Conservation (phyloP, 2,888 invertebrate genomes). For the Hemicrepidius hirtus region DNA sequence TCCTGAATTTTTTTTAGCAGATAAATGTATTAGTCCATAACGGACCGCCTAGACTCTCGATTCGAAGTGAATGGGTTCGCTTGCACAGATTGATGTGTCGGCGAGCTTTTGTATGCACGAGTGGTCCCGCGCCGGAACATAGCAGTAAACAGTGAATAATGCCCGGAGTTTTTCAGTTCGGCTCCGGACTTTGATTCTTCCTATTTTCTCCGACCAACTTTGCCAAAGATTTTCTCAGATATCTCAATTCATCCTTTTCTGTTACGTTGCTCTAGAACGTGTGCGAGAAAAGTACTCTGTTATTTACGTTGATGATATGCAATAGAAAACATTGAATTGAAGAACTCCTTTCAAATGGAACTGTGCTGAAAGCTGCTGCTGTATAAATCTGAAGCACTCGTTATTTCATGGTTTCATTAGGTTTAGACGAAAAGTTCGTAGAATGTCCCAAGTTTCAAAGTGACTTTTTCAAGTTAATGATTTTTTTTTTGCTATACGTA, state of each 20-base stretch:
- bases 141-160: conserved; percentile 65
- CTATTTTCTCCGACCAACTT: conserved; percentile 42
- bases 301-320: too few species aligned
- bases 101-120: conserved; percentile 66
- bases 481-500: neutral
- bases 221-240: conserved; percentile 32
- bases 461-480: too few species aligned
- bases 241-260: conserved; percentile 36
- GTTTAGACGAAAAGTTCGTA: conserved; percentile 11
- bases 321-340: conserved; percentile 15
- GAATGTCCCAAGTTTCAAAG: too few species aligned
- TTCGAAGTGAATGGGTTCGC: conserved; percentile 51
- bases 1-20: conserved; percentile 34
- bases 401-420: conserved; percentile 2
- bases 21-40: conserved; percentile 34
- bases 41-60: conserved; percentile 45
- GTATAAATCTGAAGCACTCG: conserved; percentile 33
- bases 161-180: conserved; percentile 62
- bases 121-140: conserved; percentile 64
- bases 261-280: conserved; percentile 26
- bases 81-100: conserved; percentile 61
- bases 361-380: neutral
- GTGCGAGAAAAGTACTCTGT: conserved; percentile 1
- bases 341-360: conserved; percentile 22
- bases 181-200: conserved; percentile 57